Percentiles rank a stretch among this genome's conserved stretches.
phyloP scores from a whole-genome alignment of 2,888 invertebrate genomes.

The Acleris holmiana region DNA sequence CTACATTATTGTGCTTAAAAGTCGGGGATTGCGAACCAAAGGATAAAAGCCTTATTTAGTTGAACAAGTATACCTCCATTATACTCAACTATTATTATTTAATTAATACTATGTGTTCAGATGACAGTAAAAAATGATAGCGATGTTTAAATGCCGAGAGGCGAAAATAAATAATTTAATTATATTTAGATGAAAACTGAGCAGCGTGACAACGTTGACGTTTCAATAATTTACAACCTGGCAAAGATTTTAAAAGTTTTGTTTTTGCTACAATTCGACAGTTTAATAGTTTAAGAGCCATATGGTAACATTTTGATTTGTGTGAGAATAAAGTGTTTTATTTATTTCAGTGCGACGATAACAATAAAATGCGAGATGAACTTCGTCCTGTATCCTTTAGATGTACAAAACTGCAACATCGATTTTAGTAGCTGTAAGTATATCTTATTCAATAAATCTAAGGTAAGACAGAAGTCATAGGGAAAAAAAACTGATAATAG shows the following conservation, averaged over 20 bases:
- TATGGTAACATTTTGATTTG: conserved; percentile 19
- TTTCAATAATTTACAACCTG: conserved; percentile 18
- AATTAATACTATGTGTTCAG: neutral
- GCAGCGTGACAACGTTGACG: conserved; percentile 18
- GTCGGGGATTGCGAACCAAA: too few species aligned
- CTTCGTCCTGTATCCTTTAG: conserved; percentile 86
- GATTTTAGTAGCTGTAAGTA: conserved; percentile 87
- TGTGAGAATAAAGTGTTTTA: conserved; percentile 29
- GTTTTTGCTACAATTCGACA: conserved; percentile 10
- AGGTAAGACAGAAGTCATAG: too few species aligned
- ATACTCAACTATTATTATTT: too few species aligned
- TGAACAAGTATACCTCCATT: too few species aligned
- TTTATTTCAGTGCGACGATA: conserved; percentile 82
- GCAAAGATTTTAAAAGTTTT: conserved; percentile 4
- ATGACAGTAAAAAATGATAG: neutral
- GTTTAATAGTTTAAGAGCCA: neutral
- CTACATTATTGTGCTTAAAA: too few species aligned
- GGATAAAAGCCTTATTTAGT: too few species aligned
- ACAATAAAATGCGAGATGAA: conserved; percentile 88
- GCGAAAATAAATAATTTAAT: neutral
- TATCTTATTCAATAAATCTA: neutral
- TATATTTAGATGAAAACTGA: conserved; percentile 21
- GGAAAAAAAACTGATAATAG: too few species aligned
- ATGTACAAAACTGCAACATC: conserved; percentile 86
- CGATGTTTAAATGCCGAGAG: neutral